Base-by-base conservation (phyloP, 1,140 invertebrate species). In the Cepaea nemoralis region DNA sequence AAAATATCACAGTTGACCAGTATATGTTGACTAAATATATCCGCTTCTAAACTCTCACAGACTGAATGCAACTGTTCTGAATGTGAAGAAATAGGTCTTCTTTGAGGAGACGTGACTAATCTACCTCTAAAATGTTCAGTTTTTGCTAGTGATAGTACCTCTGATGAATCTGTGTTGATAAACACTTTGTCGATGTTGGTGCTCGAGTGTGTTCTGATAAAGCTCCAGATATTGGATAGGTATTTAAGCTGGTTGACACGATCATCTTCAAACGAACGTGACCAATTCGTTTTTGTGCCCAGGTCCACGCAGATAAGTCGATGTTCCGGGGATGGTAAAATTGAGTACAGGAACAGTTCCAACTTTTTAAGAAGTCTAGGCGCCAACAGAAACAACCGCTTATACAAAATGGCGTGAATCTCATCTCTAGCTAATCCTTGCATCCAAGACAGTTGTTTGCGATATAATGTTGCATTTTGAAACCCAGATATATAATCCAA, bases 231-330 rank as follows among this genome's bases (percentile, higher is more conserved):
- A n/a, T 39, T 63, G 3, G 35, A 8, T 1, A 83, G 39, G 50
- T 76, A 39, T 0, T 50, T 16, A 5, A n/a, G 14, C 14, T 19
- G 55, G 37, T 39, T 59, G 24, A 77, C 63, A 3, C 48, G n/a
- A 16, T 55, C 24, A 48, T 35, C n/a, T 27, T 82, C 76, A 16
- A n/a, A n/a, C 0, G 77, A 55, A 8, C 63, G 71, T 24, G 69
- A 69, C 0, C 76, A 55, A 45, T 82, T 85, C 35, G 33, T 67
- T 31, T 74, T 77, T 0, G 80, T 75, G 40, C 80, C 31, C 16
- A 85, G 59, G 12, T 85, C 82, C 3, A 79, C 77, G 71, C 84
- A 85, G 5, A 83, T n/a, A 0, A 85, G 76, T 45, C 55, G 42
- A 19, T 24, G 33, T n/a, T 70, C 40, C 12, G 33, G 10, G 16